Conservation (phyloP, 2,888 invertebrate species). For the Aphrophora alni region DNA sequence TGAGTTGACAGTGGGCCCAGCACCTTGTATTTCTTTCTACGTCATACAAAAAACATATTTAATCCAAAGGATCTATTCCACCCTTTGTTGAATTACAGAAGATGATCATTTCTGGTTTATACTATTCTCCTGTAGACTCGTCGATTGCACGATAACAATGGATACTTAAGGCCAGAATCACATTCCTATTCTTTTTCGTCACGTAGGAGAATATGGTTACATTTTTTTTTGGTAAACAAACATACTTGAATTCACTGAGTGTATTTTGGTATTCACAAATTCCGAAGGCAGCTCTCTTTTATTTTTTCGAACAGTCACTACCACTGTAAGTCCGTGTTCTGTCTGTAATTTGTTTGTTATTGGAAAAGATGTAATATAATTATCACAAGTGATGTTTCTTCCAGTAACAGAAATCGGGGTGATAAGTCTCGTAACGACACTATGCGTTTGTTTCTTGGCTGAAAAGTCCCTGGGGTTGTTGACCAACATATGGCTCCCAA, state of each 20-base stretch:
- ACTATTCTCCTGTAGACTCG: background rate
- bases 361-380: conserved; percentile 15
- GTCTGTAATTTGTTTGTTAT: background rate
- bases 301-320: background rate
- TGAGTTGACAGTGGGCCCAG: too few relatives aligned
- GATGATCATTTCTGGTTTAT: too few relatives aligned
- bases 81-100: too few relatives aligned
- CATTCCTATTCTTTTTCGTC: background rate
- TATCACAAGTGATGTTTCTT: conserved; percentile 9
- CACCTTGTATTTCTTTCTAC: too few relatives aligned
- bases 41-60: too few relatives aligned
- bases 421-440: background rate
- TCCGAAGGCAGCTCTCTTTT: conserved; percentile 12
- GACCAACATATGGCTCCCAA: background rate
- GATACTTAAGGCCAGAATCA: background rate
- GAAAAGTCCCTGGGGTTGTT: conserved; percentile 2
- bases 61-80: too few relatives aligned
- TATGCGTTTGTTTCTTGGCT: background rate
- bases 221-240: background rate
- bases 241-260: background rate
- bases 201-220: conserved; percentile 2
- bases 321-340: conserved; percentile 7
- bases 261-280: background rate
- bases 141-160: background rate
- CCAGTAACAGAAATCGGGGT: background rate